Base-by-base conservation (phyloP, 2,888 invertebrate genomes). In the Drosophila recens region DNA sequence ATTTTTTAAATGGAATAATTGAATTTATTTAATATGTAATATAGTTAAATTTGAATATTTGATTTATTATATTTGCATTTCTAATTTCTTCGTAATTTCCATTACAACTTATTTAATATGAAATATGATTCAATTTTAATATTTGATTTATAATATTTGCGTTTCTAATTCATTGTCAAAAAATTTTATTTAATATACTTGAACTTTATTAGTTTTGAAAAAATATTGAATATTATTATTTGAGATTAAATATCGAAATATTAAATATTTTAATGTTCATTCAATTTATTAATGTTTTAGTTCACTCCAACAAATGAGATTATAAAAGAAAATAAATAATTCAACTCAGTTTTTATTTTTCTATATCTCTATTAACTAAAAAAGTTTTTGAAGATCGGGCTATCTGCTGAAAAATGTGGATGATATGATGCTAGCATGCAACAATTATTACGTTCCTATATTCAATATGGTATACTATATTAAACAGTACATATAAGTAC, bases 401-500 rank as follows among this genome's bases (percentile, higher is more conserved):
- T 42, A 27, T 27, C 43, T 49, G 42, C 34, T 46, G 17, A 53
- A 40, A 1, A 34, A 34, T 27, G 48, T 52, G 13, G 13, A 54
- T 45, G 56, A 54, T 43, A 59, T 38, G 45, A 69, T 62, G 69
- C 63, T 66, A 70, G 69, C 67, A 67, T 67, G 63, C 46, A 87
- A 89, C 76, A 89, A 88, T 82, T 84, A 82, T 87, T 90, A 91
- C 83, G 90, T 90, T 90, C 90, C 90, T 90, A 90, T 87, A 90
- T 84, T 82, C 75, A 73, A 86, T 75, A 81, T 79, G 77, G 81
- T 71, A 74, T 85, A 63, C 67, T 79, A 76, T 73, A 76, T 58
- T 62, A 65, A 57, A 48, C 54, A 69, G 77, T 75, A 79, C 69
- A 76, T 27, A 58, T 20, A 46, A 27, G 62, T 23, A 46, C 33